Evolutionary conservation across 2,888 invertebrate genomes (phyloP).

Genomic region (Nemotelus pantherinus): DNA sequence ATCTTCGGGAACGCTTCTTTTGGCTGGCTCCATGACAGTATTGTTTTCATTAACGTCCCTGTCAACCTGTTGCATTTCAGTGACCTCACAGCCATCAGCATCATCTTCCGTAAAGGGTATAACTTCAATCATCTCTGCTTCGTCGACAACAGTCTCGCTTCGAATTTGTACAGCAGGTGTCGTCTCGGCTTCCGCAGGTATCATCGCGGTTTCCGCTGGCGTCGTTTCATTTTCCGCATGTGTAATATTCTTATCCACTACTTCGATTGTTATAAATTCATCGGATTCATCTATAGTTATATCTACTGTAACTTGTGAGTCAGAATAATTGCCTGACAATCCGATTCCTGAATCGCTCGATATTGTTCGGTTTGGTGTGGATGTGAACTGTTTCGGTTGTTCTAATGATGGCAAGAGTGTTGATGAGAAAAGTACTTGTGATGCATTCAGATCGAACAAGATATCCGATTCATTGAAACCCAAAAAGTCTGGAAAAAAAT

Average conservation of each 20-base stretch:
- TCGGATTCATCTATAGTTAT: not conserved
- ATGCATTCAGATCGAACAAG: not conserved
- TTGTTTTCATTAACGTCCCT: too few relatives aligned
- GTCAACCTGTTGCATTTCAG: too few relatives aligned
- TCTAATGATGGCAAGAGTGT: not conserved
- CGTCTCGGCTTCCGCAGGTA: too few relatives aligned
- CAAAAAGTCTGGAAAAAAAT: constrained; percentile 52
- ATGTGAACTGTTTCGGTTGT: not conserved
- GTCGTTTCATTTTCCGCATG: too few relatives aligned
- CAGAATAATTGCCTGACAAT: constrained; percentile 21
- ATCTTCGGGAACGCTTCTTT: too few relatives aligned
- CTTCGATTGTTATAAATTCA: constrained; percentile 7
- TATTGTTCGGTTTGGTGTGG: constrained; percentile 49
- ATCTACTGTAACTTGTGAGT: not conserved
- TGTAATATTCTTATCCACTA: not conserved
- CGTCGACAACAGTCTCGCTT: too few relatives aligned
- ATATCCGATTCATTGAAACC: constrained; percentile 53
- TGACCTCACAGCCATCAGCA: too few relatives aligned
- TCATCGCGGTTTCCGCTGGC: too few relatives aligned
- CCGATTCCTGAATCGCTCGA: constrained; percentile 57
- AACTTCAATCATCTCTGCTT: too few relatives aligned
- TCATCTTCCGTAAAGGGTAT: too few relatives aligned
- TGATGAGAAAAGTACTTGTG: constrained; percentile 14
- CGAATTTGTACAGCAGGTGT: too few relatives aligned
- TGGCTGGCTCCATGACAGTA: too few relatives aligned